phyloP scores from a whole-genome alignment of 2,113 vertebrate genomes.

The Nycticorax nycticorax region DNA sequence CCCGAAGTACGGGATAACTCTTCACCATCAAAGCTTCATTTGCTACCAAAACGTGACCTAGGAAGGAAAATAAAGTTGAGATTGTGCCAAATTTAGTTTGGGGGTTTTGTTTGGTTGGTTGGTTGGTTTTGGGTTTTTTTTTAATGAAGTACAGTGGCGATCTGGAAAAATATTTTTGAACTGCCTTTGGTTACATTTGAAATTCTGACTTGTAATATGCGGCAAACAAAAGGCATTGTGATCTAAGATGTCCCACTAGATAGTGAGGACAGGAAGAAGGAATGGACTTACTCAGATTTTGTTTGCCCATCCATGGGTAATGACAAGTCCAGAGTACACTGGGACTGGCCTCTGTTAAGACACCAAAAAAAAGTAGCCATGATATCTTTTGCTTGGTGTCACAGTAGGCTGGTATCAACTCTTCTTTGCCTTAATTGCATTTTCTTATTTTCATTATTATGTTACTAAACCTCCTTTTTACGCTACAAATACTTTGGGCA shows the following conservation, averaged over 20 bases:
- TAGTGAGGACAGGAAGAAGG: not conserved
- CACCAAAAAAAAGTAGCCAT: not conserved
- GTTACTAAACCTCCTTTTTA: not conserved
- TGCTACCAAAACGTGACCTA: not conserved
- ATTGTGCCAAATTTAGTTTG: not conserved
- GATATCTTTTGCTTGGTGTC: not conserved
- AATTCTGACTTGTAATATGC: not conserved
- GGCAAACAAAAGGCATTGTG: not conserved
- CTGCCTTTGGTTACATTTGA: not conserved
- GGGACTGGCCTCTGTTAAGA: not conserved
- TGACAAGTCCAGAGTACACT: not conserved
- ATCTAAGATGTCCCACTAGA: not conserved
- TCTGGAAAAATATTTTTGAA: not conserved
- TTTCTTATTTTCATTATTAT: not conserved
- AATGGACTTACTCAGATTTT: not conserved
- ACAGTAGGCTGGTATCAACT: not conserved
- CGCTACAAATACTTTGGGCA: not conserved
- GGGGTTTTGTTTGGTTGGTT: not conserved
- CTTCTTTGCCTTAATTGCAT: not conserved
- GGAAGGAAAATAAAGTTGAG: not conserved
- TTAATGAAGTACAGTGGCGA: not conserved
- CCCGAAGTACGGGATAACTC: not conserved
- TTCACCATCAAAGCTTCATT: not conserved
- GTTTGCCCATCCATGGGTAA: not conserved
- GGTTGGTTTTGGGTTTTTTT: no score